Percentiles rank a stretch among this genome's conserved stretches.
Conservation (phyloP, 2,113 vertebrate species). For the Laticauda laticaudata region DNA sequence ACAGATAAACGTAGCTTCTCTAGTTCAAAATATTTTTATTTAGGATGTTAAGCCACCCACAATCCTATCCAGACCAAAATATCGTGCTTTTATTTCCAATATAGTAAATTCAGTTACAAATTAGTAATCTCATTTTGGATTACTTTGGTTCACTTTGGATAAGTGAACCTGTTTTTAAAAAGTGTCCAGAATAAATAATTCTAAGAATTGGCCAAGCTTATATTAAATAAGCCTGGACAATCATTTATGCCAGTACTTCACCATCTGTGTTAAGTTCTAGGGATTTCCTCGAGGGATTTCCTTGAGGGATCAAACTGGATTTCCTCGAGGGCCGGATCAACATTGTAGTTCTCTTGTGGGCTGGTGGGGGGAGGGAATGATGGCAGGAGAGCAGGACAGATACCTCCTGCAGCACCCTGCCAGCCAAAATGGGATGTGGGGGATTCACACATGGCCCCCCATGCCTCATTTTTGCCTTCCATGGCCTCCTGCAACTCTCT, state of each 20-base stretch:
- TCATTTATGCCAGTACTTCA: neutral
- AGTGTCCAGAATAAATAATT: neutral
- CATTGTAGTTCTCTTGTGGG: no score
- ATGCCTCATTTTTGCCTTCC: no score
- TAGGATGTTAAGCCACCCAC: neutral
- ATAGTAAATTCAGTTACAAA: neutral
- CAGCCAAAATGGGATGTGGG: no score
- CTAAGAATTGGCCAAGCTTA: neutral
- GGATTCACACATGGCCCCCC: no score
- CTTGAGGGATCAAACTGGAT: no score
- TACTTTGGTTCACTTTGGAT: neutral
- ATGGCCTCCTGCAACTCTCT: no score
- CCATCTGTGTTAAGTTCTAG: neutral
- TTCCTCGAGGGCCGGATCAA: no score
- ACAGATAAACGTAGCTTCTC: neutral
- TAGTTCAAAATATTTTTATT: neutral
- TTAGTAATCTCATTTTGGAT: neutral
- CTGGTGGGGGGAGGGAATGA: no score
- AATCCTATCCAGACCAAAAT: neutral
- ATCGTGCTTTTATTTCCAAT: neutral
- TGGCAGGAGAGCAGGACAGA: no score
- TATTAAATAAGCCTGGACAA: neutral
- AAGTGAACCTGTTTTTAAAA: neutral
- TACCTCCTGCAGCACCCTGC: no score
- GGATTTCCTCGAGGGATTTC: no score